Evolutionary conservation across 2,888 invertebrate species (phyloP).

Genomic region (Sicus ferrugineus): DNA sequence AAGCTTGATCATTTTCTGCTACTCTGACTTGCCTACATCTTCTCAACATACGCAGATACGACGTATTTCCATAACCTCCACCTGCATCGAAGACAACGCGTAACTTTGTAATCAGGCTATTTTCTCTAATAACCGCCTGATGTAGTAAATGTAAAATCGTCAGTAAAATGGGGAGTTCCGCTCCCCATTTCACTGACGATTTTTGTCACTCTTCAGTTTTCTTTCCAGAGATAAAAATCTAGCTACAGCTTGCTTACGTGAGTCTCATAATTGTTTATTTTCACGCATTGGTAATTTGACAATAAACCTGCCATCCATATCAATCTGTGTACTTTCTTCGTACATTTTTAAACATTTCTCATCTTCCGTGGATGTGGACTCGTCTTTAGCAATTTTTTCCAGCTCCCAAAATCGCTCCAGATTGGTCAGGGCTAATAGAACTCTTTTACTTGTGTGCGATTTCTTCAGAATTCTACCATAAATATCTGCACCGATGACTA

Average conservation of each 20-base stretch:
- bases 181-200: not conserved
- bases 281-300: not conserved
- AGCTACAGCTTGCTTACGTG: slow-evolving; percentile 11
- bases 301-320: no score
- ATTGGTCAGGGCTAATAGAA: not conserved
- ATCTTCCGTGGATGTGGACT: not conserved
- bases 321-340: not conserved
- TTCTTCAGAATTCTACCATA: not conserved
- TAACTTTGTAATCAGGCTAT: slow-evolving; percentile 34
- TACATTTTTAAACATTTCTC: no score
- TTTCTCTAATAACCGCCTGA: slow-evolving; percentile 29
- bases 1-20: slow-evolving; percentile 38
- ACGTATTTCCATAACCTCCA: slow-evolving; percentile 39
- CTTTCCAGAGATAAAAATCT: no score
- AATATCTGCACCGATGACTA: not conserved
- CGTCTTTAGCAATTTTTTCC: not conserved
- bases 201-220: slow-evolving; percentile 1
- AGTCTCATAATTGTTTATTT: slow-evolving; percentile 23
- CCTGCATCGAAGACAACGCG: slow-evolving; percentile 38
- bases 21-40: slow-evolving; percentile 46
- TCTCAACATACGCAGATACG: slow-evolving; percentile 47
- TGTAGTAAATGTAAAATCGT: slow-evolving; percentile 35
- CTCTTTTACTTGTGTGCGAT: not conserved
- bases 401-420: not conserved
- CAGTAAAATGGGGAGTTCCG: not conserved